Evolutionary conservation across 2,113 vertebrate genomes (phyloP), one percentile per base, ranked within the genome.

Genomic region (Onychostoma macrolepis): DNA sequence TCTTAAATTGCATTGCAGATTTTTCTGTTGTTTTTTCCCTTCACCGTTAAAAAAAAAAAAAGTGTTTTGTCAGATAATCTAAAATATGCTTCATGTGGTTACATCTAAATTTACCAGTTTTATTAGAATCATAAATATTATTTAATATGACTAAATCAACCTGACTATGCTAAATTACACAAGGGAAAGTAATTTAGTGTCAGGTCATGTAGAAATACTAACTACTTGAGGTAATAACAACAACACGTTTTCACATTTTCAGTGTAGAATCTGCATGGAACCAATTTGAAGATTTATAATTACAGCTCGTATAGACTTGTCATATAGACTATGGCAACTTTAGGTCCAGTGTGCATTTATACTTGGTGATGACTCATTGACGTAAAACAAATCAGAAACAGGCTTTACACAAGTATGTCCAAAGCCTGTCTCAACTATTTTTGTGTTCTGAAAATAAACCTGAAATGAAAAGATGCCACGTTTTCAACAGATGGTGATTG

Each of bases 401-500:
- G 28, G 76, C 28, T 78, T 53, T 53, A 53, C 19, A 24, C 30
- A 15, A 61, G 12, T 36, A 41, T 26, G 21, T 38, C 78, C 53
- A 61, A 61, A 80, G 24, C 19, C 13, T 41, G 53, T 63, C 12
- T 58, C 71, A 74, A 41, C 4, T 2, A 26, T 72, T 72, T 84
- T 53, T 76, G 48, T 30, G 53, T 75, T 33, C 61, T 56, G 26
- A 33, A 85, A 85, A 61, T 61, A 61, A 76, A 45, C 58, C 48
- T 61, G 6, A 84, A 26, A 80, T 28, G 13, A 88, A 85, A 74
- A 28, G 24, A 50, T 11, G 10, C n/a, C 69, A 26, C 28, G 5
- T 77, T 72, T 83, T 85, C 83, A 88, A 48, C 83, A 88, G 87
- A 88, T 80, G 78, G 87, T 45, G 36, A 30, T 13, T 74, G 9